Evolutionary conservation across 2,113 vertebrate genomes (phyloP), one percentile per base, ranked within the genome.

Genomic region (Pseudorasbora parva): DNA sequence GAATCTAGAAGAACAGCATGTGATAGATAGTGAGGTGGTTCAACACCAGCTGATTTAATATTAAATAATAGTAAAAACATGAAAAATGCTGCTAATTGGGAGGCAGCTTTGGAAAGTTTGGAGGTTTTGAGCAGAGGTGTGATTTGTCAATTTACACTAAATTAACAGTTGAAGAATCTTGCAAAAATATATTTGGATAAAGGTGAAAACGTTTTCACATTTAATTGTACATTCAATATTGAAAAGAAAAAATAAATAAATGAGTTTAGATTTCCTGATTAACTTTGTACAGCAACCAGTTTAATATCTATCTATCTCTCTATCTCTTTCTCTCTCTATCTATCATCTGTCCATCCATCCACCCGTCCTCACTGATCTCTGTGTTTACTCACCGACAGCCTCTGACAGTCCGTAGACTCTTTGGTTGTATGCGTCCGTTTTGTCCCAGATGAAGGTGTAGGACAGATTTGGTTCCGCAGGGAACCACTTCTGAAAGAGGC

Each of bases 361-460:
- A 9, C 9, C 33, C 5, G 1, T 37, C n/a, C n/a, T n/a, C n/a
- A n/a, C n/a, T 64, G 60, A 66, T 49, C 78, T 51, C 2, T 37
- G 23, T 7, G 56, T 7, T 37, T 45, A 95, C 98, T 93, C 93
- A 99, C 98, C 97, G 3, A 99, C 97, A 68, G 97, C 98, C 92
- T 99, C 97, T 1, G 96, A 98, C 0, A 99, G 93, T 82, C 97
- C 98, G 2, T 96, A 99, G 88, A 99, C 97, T 6, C 96, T 96
- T 89, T 99, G 98, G 80, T 97, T 97, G 86, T 99, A 99, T 0
- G 98, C 98, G 10, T 99, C 97, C 0, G 98, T 99, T 92, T 99
- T 99, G 93, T 99, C 98, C 98, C 98, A 99, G 91, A 99, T 99
- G 80, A 99, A 99, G 21, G 97, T 99, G 86, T 99, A 99, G 47